Conservation (phyloP, 2,113 vertebrate species). For the Pseudorhombus dupliciocellatus region DNA sequence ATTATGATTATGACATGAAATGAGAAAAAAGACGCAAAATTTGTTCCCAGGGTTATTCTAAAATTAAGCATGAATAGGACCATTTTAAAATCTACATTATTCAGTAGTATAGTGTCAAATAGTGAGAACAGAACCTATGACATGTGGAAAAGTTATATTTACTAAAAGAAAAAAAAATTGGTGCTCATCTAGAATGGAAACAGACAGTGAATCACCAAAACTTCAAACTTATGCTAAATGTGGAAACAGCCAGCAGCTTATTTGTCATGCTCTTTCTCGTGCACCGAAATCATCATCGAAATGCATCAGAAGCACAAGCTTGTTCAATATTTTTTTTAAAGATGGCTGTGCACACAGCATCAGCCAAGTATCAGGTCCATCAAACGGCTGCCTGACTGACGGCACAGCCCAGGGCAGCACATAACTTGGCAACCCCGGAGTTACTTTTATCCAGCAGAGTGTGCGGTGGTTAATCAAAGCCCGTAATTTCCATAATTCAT, state of each 20-base stretch:
- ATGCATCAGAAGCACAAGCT: not conserved
- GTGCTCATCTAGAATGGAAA: too few species aligned
- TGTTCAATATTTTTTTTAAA: too few species aligned
- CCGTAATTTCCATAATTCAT: constrained; percentile 83
- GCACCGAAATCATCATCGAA: not conserved
- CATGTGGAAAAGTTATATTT: too few species aligned
- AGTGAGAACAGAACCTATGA: not conserved
- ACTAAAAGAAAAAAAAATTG: too few species aligned
- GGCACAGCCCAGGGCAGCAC: constrained; percentile 59
- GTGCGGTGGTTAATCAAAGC: constrained; percentile 81
- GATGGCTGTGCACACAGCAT: constrained; percentile 37
- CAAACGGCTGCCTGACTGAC: constrained; percentile 56
- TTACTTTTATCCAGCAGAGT: constrained; percentile 78
- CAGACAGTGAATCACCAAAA: too few species aligned
- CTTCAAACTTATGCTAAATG: not conserved
- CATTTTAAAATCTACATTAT: constrained; percentile 23
- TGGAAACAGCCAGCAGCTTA: not conserved
- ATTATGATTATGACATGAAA: constrained; percentile 3
- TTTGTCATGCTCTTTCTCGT: not conserved
- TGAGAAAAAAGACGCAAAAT: constrained; percentile 15
- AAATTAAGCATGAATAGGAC: constrained; percentile 3
- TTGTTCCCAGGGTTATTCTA: constrained; percentile 11
- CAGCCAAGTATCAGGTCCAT: constrained; percentile 58
- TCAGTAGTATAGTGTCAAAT: not conserved
- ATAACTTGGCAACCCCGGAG: constrained; percentile 72